These are phyloP conservation scores for Cavia porcellus DNA, from an alignment of 2,113 vertebrate species.

Conservation along the genomic window DNA sequence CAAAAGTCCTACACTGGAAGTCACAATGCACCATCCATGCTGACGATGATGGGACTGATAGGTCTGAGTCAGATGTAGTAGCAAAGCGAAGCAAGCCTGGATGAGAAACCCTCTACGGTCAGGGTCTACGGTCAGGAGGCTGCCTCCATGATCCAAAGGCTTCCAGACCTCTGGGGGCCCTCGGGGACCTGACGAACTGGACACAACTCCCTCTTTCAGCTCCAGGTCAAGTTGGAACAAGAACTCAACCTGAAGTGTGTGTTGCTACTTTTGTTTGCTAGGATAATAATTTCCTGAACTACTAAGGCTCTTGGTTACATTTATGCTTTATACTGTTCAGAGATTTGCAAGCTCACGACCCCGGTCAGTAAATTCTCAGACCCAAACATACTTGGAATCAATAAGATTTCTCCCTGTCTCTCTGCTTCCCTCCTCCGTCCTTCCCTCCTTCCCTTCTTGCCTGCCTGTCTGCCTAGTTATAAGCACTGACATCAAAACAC, in stretches of 20 bases:
- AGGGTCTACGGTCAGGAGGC: background rate
- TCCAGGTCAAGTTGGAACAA: background rate
- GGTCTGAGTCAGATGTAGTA: background rate
- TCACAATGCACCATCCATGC: background rate
- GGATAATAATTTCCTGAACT: background rate
- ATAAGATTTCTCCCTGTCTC: background rate
- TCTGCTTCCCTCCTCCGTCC: background rate
- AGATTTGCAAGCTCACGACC: background rate
- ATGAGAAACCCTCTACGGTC: background rate
- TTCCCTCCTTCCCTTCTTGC: background rate
- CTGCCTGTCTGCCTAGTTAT: background rate
- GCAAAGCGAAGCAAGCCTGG: background rate
- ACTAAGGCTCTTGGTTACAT: background rate
- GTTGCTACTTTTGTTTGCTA: background rate
- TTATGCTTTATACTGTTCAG: background rate
- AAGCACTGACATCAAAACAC: background rate
- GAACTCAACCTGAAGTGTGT: background rate
- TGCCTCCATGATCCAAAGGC: background rate
- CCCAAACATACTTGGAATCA: background rate
- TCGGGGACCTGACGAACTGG: background rate
- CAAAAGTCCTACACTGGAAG: background rate
- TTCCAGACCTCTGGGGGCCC: background rate
- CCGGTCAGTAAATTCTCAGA: background rate
- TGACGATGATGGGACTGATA: background rate
- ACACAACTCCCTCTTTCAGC: background rate